Base-by-base conservation (phyloP, 2,797 vertebrate genomes). In the Zalophus californianus region DNA sequence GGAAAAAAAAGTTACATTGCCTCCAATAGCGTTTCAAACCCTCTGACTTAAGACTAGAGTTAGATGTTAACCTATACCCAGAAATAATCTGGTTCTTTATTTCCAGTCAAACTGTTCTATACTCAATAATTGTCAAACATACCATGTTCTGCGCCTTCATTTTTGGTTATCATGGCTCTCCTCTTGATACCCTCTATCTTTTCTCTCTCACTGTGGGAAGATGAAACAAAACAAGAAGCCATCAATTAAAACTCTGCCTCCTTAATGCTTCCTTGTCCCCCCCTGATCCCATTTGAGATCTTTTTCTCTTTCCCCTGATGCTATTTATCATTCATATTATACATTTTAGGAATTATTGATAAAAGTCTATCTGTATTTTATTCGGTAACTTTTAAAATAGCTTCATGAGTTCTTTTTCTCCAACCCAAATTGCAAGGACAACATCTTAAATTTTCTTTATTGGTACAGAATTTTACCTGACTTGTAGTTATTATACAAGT, bases 381-480 rank as follows among this genome's bases (percentile, higher is more conserved):
- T 82, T 90, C 82, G 52, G n/a, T 72, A 62, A 77, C 38, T 88
- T 82, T 38, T 41, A 62, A 96, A 86, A 82, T 73, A 84, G 82
- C 78, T 66, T 91, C 93, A 25, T 70, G 20, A 77, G 25, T 80
- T 94, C 6, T 93, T 95, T 84, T 89, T 86, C 15, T 82, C 48
- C 29, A 89, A 86, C 14, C 1, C 35, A 88, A 44, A 70, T 62
- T 79, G 18, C 14, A 94, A 91, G 83, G 95, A 77, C 84, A 2
- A 3, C 73, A 52, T 80, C 62, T 91, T 96, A 94, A 77, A 68
- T 90, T 64, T 94, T 92, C 66, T 66, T 73, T 95, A 23, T 92
- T 85, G 18, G 14, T 91, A 93, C 23, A 82, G 12, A 95, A 89
- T 72, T 95, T 95, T 96, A 93, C 18, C 54, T 89, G 35, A n/a